These are phyloP conservation scores for Octodon degus DNA, from an alignment of 2,113 vertebrate species.

Conservation along the genomic window DNA sequence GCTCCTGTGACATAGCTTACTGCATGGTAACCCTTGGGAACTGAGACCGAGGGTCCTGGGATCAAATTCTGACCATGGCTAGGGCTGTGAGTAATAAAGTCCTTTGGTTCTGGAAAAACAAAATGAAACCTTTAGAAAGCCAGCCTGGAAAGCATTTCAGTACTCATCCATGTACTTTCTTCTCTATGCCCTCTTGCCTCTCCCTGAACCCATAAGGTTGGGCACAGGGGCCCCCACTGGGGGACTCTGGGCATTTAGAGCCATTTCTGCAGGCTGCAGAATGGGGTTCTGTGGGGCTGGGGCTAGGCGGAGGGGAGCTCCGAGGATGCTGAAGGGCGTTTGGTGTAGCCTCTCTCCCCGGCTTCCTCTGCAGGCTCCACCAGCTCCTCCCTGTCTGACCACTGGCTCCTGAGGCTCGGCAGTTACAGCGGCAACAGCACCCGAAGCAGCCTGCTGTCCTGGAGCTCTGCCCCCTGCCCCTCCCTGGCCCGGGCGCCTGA, in stretches of 20 bases:
- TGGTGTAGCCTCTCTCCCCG: background rate
- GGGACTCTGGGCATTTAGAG: background rate
- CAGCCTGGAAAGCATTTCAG: background rate
- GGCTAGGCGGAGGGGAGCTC: too few species aligned
- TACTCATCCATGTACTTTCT: accelerated
- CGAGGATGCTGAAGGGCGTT: accelerated
- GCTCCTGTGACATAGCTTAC: background rate
- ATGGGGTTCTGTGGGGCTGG: background rate
- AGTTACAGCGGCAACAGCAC: slow-evolving; percentile 77
- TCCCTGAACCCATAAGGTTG: background rate
- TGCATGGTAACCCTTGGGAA: background rate
- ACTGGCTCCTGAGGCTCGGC: slow-evolving; percentile 91
- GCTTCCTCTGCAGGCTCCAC: slow-evolving; percentile 87
- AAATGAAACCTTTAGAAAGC: background rate
- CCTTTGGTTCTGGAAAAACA: background rate
- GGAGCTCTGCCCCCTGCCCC: slow-evolving; percentile 83
- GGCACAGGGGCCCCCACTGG: accelerated
- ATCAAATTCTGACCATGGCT: background rate
- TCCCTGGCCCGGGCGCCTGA: slow-evolving; percentile 84
- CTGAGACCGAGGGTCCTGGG: background rate
- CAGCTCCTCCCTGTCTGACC: slow-evolving; percentile 90
- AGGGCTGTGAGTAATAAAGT: background rate
- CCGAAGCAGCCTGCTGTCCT: slow-evolving; percentile 85
- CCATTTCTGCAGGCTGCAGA: background rate
- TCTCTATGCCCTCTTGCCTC: background rate